Evolutionary conservation across 1,140 invertebrate species (phyloP).

Genomic region (Brachystomella parvula): DNA sequence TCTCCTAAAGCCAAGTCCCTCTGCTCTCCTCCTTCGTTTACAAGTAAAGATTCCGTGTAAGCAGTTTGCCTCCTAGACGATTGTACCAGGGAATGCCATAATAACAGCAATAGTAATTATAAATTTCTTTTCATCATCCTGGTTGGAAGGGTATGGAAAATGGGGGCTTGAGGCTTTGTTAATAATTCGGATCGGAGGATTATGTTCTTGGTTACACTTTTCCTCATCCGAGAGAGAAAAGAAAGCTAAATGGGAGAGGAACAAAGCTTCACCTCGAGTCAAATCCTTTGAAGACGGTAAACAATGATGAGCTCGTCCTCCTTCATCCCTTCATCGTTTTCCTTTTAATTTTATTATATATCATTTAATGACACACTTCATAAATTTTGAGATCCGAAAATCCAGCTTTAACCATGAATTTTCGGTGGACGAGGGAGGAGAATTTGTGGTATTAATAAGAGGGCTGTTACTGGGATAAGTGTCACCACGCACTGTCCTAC

Average conservation of each 20-base stretch:
- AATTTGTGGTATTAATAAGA: no score
- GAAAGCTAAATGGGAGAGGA: not conserved
- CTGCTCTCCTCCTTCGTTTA: not conserved
- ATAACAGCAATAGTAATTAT: not conserved
- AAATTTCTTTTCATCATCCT: not conserved
- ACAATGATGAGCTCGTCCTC: no score
- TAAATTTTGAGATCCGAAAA: no score
- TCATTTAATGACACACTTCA: no score
- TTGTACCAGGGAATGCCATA: not conserved
- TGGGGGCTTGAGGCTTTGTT: not conserved
- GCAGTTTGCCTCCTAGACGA: not conserved
- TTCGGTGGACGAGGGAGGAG: no score
- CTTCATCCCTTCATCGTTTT: no score
- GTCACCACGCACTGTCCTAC: no score
- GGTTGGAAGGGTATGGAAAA: not conserved
- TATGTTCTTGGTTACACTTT: not conserved
- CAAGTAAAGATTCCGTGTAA: not conserved
- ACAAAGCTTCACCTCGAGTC: not conserved
- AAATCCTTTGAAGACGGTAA: not conserved
- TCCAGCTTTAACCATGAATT: no score
- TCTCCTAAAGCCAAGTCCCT: not conserved
- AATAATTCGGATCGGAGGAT: not conserved
- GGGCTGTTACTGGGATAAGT: no score
- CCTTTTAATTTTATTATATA: no score
- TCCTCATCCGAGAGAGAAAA: not conserved